phyloP scores from a whole-genome alignment of 2,888 invertebrate species.

The Chloroclysta siterata region DNA sequence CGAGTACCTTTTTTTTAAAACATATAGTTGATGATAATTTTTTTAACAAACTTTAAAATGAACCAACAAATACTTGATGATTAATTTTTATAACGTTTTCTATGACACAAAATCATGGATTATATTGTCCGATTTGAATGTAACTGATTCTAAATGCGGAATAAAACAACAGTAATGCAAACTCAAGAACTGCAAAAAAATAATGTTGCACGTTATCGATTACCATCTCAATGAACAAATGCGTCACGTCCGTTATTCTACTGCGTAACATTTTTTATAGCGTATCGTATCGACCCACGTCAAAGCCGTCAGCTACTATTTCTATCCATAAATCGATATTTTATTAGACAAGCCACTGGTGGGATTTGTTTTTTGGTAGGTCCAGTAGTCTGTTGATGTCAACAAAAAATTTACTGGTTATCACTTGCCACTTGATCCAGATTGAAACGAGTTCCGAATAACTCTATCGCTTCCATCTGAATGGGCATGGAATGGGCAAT shows the following conservation, averaged over 20 bases:
- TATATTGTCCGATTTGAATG: no score
- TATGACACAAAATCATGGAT: no score
- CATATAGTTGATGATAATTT: no score
- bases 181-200: neutral
- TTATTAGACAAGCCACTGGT: constrained; percentile 38
- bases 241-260: constrained; percentile 46
- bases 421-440: constrained; percentile 38
- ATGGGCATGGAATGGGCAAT: constrained; percentile 33
- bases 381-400: constrained; percentile 41
- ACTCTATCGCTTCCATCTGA: constrained; percentile 40
- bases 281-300: constrained; percentile 35
- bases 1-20: no score
- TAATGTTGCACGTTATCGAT: constrained; percentile 1
- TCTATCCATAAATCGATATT: constrained; percentile 39
- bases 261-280: constrained; percentile 45
- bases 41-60: no score
- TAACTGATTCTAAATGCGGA: neutral
- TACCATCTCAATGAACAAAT: constrained; percentile 28
- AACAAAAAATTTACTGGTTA: constrained; percentile 40
- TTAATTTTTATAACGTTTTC: no score
- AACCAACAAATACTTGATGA: no score
- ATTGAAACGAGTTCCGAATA: constrained; percentile 39
- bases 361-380: constrained; percentile 37
- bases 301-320: constrained; percentile 31
- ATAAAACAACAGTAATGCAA: neutral